These are phyloP conservation scores for Malacoraja senta DNA, from an alignment of 2,797 vertebrate species.

Conservation along the genomic window DNA sequence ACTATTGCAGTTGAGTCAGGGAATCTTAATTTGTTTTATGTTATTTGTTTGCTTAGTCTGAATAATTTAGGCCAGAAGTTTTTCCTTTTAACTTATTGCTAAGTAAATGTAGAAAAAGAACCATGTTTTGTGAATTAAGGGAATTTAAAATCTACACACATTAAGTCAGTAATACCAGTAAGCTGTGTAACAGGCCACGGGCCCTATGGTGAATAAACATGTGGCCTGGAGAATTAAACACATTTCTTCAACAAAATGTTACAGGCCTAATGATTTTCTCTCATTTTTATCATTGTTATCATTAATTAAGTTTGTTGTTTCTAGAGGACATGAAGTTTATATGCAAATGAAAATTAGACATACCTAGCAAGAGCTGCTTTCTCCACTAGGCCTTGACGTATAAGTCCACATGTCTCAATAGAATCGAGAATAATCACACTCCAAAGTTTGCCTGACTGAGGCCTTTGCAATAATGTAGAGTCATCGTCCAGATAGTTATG, in stretches of 20 bases:
- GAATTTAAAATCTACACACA: background rate
- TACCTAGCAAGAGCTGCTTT: conserved; percentile 92
- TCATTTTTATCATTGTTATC: background rate
- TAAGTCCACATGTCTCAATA: conserved; percentile 85
- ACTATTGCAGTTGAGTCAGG: background rate
- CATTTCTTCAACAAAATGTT: background rate
- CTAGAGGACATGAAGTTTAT: background rate
- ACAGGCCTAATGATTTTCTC: background rate
- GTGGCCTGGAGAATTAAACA: background rate
- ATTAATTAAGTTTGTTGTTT: background rate
- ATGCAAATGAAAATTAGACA: background rate
- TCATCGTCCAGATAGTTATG: conserved; percentile 79
- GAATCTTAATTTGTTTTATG: background rate
- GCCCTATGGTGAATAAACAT: background rate
- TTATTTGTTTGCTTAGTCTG: background rate
- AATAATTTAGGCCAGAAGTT: background rate
- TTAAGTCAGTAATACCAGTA: background rate
- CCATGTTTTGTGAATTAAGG: background rate
- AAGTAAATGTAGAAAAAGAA: background rate
- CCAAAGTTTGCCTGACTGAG: conserved; percentile 84
- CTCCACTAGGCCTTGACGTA: conserved; percentile 92
- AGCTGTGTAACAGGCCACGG: background rate
- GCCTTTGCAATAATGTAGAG: conserved; percentile 73
- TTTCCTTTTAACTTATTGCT: background rate
- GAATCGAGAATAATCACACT: conserved; percentile 90